These are phyloP conservation scores for Trachymyrmex septentrionalis DNA, from an alignment of 1,140 invertebrate species.

Conservation along the genomic window DNA sequence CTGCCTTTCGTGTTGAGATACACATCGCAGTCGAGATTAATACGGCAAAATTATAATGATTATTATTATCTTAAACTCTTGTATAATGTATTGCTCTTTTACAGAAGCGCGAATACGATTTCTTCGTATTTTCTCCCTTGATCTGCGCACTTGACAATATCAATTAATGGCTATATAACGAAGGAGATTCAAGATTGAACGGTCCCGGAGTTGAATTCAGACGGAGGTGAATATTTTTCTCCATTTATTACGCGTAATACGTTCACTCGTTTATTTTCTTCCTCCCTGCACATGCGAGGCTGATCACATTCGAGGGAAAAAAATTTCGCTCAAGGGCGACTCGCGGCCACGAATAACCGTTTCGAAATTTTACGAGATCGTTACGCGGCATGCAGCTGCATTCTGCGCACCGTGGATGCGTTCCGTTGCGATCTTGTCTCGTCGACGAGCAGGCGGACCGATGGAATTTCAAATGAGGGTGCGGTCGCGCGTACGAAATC, in stretches of 20 bases:
- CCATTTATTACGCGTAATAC: neutral
- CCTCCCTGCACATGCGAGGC: neutral
- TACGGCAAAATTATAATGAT: conserved; percentile 34
- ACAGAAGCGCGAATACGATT: neutral
- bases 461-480: conserved; percentile 61
- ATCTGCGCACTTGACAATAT: neutral
- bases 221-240: neutral
- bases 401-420: neutral
- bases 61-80: neutral
- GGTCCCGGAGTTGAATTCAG: neutral
- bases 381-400: conserved; percentile 47
- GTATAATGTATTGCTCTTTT: neutral
- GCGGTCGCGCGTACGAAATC: conserved; percentile 49
- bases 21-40: conserved; percentile 21
- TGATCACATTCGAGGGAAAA: neutral
- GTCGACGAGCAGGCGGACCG: neutral
- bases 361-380: conserved; percentile 54
- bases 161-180: conserved; percentile 2
- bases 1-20: neutral
- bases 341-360: neutral
- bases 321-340: conserved; percentile 10
- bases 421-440: conserved; percentile 7
- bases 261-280: neutral
- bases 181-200: neutral
- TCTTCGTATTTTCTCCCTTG: neutral